Evolutionary conservation across 2,113 vertebrate species (phyloP).

Genomic region (Rhipidura dahli): DNA sequence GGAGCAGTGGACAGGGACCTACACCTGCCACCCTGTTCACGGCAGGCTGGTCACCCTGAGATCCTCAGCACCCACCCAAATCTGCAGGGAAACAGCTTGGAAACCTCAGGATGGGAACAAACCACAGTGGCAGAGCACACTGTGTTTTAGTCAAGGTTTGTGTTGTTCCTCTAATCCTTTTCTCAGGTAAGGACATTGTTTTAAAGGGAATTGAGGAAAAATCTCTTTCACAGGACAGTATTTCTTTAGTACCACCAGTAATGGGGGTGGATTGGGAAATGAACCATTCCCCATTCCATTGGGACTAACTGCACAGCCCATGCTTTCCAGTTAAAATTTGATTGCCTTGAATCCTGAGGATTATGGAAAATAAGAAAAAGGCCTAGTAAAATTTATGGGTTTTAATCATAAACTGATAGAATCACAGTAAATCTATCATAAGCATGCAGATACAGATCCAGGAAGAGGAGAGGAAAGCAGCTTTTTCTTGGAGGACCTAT

Average conservation of each 20-base stretch:
- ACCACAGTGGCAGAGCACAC: no score
- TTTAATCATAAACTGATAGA: conserved; percentile 57
- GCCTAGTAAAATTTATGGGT: conserved; percentile 47
- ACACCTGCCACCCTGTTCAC: background rate
- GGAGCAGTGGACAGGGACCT: background rate
- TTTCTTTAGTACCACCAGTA: conserved; percentile 55
- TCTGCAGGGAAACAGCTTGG: background rate
- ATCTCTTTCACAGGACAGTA: conserved; percentile 5
- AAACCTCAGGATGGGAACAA: background rate
- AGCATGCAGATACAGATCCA: background rate
- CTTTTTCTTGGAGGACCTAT: background rate
- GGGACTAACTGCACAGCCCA: background rate
- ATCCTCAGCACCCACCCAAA: background rate
- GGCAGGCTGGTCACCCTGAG: background rate
- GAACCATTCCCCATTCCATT: background rate
- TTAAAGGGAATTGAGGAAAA: conserved; percentile 18
- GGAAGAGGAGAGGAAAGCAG: background rate
- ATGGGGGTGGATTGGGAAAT: conserved; percentile 2
- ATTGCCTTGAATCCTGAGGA: conserved; percentile 43
- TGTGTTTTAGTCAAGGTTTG: background rate
- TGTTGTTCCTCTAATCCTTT: background rate
- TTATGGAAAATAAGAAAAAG: conserved; percentile 50
- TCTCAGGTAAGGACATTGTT: background rate
- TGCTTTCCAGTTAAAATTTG: conserved; percentile 41
- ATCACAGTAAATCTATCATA: conserved; percentile 45